These are phyloP conservation scores for Philhelius pedissequus DNA, from an alignment of 2,888 invertebrate genomes.

Conservation along the genomic window DNA sequence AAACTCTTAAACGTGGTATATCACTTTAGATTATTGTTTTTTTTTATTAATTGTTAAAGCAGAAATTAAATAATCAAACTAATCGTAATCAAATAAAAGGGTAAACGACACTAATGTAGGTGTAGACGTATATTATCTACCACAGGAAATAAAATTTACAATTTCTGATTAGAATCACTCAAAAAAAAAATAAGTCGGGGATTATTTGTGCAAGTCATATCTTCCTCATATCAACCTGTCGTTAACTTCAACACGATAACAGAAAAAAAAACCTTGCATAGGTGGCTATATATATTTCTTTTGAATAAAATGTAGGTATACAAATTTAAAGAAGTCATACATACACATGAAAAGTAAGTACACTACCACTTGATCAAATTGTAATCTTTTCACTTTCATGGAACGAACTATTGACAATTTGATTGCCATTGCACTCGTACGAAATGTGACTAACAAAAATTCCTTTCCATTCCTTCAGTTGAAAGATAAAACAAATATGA, in stretches of 20 bases:
- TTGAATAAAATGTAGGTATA: neutral
- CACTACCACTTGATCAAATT: neutral
- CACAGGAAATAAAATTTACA: conserved; percentile 6
- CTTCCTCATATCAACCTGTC: conserved; percentile 37
- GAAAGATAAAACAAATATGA: neutral
- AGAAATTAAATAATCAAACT: too few relatives aligned
- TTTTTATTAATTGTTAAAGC: too few relatives aligned
- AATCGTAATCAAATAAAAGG: too few relatives aligned
- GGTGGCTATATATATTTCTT: neutral
- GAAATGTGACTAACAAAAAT: neutral
- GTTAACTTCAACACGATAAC: conserved; percentile 19
- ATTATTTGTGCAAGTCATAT: conserved; percentile 32
- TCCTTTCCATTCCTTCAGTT: neutral
- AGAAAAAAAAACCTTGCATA: neutral
- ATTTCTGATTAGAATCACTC: conserved; percentile 13
- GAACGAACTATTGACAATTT: neutral
- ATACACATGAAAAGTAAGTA: neutral
- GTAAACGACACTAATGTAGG: too few relatives aligned
- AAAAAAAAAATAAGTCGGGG: neutral
- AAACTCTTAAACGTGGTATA: too few relatives aligned
- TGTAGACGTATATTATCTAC: neutral
- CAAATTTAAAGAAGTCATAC: neutral
- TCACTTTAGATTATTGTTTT: too few relatives aligned
- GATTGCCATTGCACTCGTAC: too few relatives aligned
- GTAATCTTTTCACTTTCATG: neutral